Base-by-base conservation (phyloP, 2,888 invertebrate genomes). In the Lissonota sp. region DNA sequence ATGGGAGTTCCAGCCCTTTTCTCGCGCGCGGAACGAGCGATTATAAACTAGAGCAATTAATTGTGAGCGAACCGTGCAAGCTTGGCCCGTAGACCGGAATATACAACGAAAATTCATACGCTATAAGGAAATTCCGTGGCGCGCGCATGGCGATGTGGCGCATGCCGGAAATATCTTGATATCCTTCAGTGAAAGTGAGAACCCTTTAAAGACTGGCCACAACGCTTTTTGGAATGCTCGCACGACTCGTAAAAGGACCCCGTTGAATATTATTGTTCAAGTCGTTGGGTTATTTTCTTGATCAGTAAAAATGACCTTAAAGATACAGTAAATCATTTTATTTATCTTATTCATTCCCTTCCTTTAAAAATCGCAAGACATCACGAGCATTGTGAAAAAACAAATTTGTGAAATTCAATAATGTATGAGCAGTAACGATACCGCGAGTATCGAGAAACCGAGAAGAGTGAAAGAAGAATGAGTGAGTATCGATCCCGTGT, bases 1-100 rank as follows among this genome's bases (percentile, higher is more conserved):
- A 87, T 79, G 55, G 79, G 46, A 71, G 6, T 71, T 26, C 40
- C 63, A 44, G 39, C 14, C 26, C 42, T 58, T 64, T 42, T 64
- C 57, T 64, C 64, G 69, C 44, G 85, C 85, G 84, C 69, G 86
- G 86, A 87, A 26, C 26, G 26, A 86, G 85, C 85, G 88, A 88
- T 89, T 90, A 90, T 90, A 88, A 90, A 89, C 89, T 89, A 86
- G 85, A 86, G 87, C 88, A 87, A 90, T 90, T 90, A 88, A 90
- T 89, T 89, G 86, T 86, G 86, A 86, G 88, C 86, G 84, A 85
- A 85, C 84, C 81, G 80, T 81, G 55, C 14, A 80, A 82, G 88
- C 16, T 63, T 62, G 46, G 42, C 39, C 7, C 40, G 58, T 42
- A 37, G 10, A 63, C 63, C n/a, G 14, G 44, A 39, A 63, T 46